Conservation (phyloP, 2,113 vertebrate genomes). For the Equus przewalskii region DNA sequence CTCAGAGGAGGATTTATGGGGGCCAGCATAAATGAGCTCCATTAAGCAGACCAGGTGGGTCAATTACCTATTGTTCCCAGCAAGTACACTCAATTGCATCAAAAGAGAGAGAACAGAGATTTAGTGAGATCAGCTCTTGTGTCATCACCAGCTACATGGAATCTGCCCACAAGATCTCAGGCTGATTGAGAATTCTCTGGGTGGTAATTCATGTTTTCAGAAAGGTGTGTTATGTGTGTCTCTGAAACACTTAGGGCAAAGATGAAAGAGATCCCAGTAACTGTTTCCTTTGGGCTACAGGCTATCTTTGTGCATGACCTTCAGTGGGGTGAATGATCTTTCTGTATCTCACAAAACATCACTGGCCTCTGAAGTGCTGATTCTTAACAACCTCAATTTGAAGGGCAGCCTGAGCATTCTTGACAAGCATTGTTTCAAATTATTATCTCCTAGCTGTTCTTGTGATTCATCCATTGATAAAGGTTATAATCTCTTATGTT, state of each 20-base stretch:
- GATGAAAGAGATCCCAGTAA: not conserved
- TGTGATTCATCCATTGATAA: not conserved
- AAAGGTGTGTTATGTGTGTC: not conserved
- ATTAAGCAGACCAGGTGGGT: not conserved
- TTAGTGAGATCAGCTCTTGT: not conserved
- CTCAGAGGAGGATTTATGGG: not conserved
- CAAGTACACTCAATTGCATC: not conserved
- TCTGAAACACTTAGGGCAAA: not conserved
- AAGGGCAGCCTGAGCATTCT: not conserved
- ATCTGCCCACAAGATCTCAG: not conserved
- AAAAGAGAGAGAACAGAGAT: not conserved
- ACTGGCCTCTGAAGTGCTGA: constrained; percentile 20
- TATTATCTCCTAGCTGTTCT: not conserved
- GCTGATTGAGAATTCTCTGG: not conserved
- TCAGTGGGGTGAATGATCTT: not conserved
- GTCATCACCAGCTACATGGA: not conserved
- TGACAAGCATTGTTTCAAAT: not conserved
- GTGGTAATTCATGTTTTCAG: not conserved
- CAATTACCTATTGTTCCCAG: not conserved
- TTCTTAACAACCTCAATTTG: not conserved
- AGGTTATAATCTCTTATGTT: not conserved
- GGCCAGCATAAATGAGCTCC: not conserved
- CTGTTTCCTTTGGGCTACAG: not conserved
- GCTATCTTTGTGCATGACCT: not conserved
- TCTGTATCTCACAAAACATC: not conserved